Percentiles rank a stretch among this genome's conserved stretches.
Evolutionary conservation across 2,888 invertebrate species (phyloP).

Genomic region (Gortyna flavago): DNA sequence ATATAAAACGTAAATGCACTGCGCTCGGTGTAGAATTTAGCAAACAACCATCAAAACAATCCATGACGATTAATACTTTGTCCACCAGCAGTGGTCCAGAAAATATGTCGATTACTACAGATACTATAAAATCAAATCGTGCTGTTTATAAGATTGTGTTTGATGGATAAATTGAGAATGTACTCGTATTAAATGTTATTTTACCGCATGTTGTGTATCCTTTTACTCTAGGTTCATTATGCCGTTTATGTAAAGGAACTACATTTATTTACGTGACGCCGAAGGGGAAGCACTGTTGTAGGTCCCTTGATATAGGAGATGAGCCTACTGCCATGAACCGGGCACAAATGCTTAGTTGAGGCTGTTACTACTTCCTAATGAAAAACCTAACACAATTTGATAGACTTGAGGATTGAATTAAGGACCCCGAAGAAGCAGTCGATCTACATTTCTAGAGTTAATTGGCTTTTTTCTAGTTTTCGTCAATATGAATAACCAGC

Average conservation of each 20-base stretch:
- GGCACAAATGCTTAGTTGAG: neutral
- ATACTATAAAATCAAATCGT: conserved; percentile 78
- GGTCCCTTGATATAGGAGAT: neutral
- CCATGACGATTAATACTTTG: conserved; percentile 20
- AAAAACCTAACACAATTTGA: neutral
- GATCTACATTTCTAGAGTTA: conserved; percentile 10
- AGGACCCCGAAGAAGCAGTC: neutral
- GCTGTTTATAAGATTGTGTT: conserved; percentile 84
- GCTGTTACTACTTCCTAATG: neutral
- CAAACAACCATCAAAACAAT: conserved; percentile 27
- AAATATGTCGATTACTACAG: conserved; percentile 43
- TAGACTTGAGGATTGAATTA: neutral
- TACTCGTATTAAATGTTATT: conserved; percentile 42
- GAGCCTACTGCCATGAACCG: neutral
- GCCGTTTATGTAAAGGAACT: neutral
- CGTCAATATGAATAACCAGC: conserved; percentile 70
- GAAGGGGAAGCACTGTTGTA: neutral
- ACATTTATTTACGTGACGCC: neutral
- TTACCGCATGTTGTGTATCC: conserved; percentile 1
- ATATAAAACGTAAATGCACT: conserved; percentile 78
- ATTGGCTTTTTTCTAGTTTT: conserved; percentile 51
- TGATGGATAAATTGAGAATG: conserved; percentile 70
- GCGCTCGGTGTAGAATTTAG: conserved; percentile 67
- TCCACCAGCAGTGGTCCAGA: conserved; percentile 33
- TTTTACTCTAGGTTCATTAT: neutral